Evolutionary conservation across 2,888 invertebrate genomes (phyloP).

Genomic region (Pheosia tremula): DNA sequence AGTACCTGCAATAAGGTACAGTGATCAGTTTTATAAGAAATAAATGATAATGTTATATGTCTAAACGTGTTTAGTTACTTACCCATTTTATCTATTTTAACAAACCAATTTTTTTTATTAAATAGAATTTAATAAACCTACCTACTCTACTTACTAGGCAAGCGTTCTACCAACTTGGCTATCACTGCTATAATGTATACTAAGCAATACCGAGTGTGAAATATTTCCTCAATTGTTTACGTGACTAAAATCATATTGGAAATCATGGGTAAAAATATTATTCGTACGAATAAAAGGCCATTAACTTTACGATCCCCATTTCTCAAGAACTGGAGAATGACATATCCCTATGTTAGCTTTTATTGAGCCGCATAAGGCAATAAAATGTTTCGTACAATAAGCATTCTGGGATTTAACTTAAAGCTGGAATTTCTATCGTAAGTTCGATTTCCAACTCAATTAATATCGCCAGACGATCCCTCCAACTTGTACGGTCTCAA

Average conservation of each 20-base stretch:
- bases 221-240: slow-evolving; percentile 26
- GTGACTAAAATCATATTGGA: slow-evolving; percentile 23
- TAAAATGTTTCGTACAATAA: slow-evolving; percentile 7
- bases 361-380: slow-evolving; percentile 13
- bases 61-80: too few species aligned
- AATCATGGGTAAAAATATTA: slow-evolving; percentile 10
- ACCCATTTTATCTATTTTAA: too few species aligned
- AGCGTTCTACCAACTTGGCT: too few species aligned
- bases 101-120: too few species aligned
- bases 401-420: neutral
- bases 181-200: neutral
- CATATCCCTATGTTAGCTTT: slow-evolving; percentile 14
- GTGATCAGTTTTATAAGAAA: too few species aligned
- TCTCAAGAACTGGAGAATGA: slow-evolving; percentile 8
- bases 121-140: too few species aligned
- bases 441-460: too few species aligned
- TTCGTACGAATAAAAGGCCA: slow-evolving; percentile 1
- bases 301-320: slow-evolving; percentile 10
- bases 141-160: too few species aligned
- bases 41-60: too few species aligned
- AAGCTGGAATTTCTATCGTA: neutral
- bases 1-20: too few species aligned
- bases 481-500: too few species aligned
- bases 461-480: too few species aligned
- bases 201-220: slow-evolving; percentile 9